These are phyloP conservation scores for Drosophila aldrichi DNA, from an alignment of 2,888 invertebrate species.

Conservation along the genomic window DNA sequence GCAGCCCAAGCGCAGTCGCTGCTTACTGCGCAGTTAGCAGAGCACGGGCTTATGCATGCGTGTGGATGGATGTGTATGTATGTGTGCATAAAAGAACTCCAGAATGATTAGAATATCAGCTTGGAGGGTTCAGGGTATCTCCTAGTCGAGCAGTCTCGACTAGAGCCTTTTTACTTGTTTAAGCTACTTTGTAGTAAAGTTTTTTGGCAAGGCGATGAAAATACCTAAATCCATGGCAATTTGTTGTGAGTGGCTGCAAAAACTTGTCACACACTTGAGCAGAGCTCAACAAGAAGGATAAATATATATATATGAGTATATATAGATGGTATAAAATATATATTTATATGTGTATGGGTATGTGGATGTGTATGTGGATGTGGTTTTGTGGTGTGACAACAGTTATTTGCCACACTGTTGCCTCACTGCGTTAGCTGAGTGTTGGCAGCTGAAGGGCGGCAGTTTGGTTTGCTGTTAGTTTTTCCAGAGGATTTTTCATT, in stretches of 20 bases:
- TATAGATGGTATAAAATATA: slow-evolving; percentile 12
- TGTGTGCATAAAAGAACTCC: too few relatives aligned
- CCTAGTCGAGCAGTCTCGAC: too few relatives aligned
- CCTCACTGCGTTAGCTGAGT: slow-evolving; percentile 31
- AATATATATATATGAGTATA: slow-evolving; percentile 9
- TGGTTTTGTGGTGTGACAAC: slow-evolving; percentile 53
- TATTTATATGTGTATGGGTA: slow-evolving; percentile 15
- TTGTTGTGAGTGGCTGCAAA: slow-evolving; percentile 60
- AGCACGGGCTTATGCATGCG: too few relatives aligned
- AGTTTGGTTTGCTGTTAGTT: slow-evolving; percentile 32
- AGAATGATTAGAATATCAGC: too few relatives aligned
- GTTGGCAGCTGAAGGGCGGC: slow-evolving; percentile 39
- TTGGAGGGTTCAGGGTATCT: too few relatives aligned
- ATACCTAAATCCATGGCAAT: slow-evolving; percentile 73
- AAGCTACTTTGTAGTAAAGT: slow-evolving; percentile 48
- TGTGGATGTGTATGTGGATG: not conserved
- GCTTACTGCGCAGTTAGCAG: too few relatives aligned
- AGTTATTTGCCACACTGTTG: slow-evolving; percentile 78
- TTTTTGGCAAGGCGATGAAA: slow-evolving; percentile 46
- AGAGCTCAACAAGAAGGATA: slow-evolving; percentile 53
- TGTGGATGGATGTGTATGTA: too few relatives aligned
- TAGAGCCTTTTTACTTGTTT: too few relatives aligned
- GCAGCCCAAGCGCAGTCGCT: too few relatives aligned
- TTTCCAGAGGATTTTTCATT: slow-evolving; percentile 41
- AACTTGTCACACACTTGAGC: slow-evolving; percentile 76